Evolutionary conservation across 2,797 vertebrate genomes (phyloP), one percentile per base, ranked within the genome.

Genomic region (Oophaga sylvatica): DNA sequence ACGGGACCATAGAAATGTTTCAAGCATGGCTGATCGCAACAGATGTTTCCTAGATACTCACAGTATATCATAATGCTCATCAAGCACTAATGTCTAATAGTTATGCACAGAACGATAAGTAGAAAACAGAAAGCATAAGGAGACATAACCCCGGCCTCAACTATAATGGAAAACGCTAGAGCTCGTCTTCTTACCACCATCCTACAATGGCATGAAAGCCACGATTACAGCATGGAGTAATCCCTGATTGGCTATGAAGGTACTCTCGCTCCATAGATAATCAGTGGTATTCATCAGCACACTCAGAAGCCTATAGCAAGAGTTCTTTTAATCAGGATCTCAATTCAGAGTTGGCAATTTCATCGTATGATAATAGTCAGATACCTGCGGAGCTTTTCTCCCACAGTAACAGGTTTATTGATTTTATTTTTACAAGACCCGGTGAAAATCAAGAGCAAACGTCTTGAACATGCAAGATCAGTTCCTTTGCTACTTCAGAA

Each of bases 321-420:
- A 13, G 53, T 29, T 87, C 68, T 73, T 73, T n/a, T 87, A 79
- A 86, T 86, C 84, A 89, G 53, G 31, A 83, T 82, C 80, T 86
- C 71, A 41, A 83, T 89, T 86, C 84, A 81, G 31, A 89, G 29
- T 63, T 73, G 16, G 73, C 84, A 83, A 60, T 78, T 82, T 86
- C 68, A 57, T 60, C 80, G 48, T 78, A 89, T 91, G 90, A 85
- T 94, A 88, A 67, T 90, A 85, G 62, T 35, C 29, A 13, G 73
- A 80, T 22, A 91, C 93, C 87, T 95, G 93, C 22, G 16, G 31
- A 41, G 67, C 5, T 56, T 81, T 75, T 77, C 75, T 48, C 29
- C 59, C 29, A 84, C 22, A 85, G 83, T 60, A 68, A 75, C 11
- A 41, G 35, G 20, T 56, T 84, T 45, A 84, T 75, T 62, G 56